These are phyloP conservation scores for Lonchura striata DNA, from an alignment of 2,113 vertebrate species.

Conservation along the genomic window DNA sequence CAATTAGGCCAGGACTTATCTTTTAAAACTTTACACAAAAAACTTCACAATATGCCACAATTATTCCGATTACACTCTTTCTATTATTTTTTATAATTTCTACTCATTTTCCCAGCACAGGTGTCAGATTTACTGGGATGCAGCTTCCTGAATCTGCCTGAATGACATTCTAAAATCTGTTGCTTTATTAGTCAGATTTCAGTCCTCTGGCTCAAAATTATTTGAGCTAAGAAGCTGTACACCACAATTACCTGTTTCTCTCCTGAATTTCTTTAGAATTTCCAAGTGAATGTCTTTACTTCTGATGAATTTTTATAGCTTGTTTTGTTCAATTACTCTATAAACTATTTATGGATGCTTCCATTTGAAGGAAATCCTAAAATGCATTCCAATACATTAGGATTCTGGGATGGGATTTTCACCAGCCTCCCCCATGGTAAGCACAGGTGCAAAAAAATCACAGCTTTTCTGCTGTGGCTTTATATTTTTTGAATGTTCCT, in stretches of 20 bases:
- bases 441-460: neutral
- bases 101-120: neutral
- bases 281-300: neutral
- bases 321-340: neutral
- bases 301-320: neutral
- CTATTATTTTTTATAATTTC: neutral
- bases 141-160: neutral
- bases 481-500: neutral
- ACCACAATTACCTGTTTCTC: neutral
- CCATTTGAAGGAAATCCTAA: neutral
- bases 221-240: neutral
- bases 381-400: neutral
- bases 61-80: neutral
- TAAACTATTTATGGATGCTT: neutral
- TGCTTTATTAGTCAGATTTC: neutral
- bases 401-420: neutral
- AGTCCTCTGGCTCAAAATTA: neutral
- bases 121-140: neutral
- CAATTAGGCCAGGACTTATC: neutral
- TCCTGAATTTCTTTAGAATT: neutral
- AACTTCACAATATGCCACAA: neutral
- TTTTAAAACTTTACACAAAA: neutral
- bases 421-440: neutral
- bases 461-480: neutral
- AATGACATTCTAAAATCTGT: neutral